Base-by-base conservation (phyloP, 2,113 vertebrate species). In the Triplophysa tibetana region DNA sequence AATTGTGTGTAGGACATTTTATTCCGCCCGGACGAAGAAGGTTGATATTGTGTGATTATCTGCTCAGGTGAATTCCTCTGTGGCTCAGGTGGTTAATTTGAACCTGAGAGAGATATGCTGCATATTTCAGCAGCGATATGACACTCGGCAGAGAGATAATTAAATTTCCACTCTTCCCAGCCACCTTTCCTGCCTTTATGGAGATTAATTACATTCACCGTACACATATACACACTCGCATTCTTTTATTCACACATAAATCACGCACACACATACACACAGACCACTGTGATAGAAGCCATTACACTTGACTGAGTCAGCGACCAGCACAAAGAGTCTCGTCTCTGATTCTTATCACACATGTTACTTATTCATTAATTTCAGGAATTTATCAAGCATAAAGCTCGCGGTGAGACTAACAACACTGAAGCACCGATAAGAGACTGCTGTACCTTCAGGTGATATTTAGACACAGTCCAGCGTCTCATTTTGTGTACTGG, bases 21-120 rank as follows among this genome's bases (percentile, higher is more conserved):
- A 66, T 66, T 66, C 10, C 64, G 50, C 13, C n/a, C 12, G 60
- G 23, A 65, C 9, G 16, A 24, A 50, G 74, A 7, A 1, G 21
- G 17, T 16, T 50, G 23, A 19, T 21, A 19, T 43, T 64, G 60
- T 64, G 23, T 80, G 64, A n/a, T 50, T 48, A 38, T 80, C 54
- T 75, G 72, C 56, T 84, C 73, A 81, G 79, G 68, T 77, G 92
- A 91, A 93, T 13, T 48, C 38, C 72, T 75, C 58, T 87, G 70
- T 83, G 95, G 93, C 95, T 97, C 96, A 98, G 96, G 95, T 99
- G 96, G 94, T 94, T 94, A 92, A 97, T 96, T 95, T 94, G 93
- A 95, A 95, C 95, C 96, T 97, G 94, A 88, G 94, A 95, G 95
- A 96, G 93, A 93, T 89, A 93, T 87, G 89, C 88, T 87, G 88